Base-by-base conservation (phyloP, 2,888 invertebrate genomes). In the Listrodromus nycthemerus region DNA sequence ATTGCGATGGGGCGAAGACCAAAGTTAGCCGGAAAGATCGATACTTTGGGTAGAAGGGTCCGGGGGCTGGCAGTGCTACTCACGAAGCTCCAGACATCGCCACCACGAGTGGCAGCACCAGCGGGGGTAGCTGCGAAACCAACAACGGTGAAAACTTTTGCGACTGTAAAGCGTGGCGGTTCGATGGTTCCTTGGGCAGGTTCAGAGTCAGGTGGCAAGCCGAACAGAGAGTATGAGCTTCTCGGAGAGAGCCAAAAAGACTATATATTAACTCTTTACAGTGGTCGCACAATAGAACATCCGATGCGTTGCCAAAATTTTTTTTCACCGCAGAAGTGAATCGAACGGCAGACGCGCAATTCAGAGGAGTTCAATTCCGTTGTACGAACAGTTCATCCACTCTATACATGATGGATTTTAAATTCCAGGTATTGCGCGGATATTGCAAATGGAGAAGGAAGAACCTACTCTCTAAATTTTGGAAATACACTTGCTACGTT, bases 11-110 rank as follows among this genome's bases (percentile, higher is more conserved):
- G 52, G 69, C 30, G 76, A 76, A 65, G 45, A 61, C 65, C 71
- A 50, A 71, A 77, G 83, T 77, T 77, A 73, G 80, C 48, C 21
- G 69, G 27, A 21, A 19, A 69, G 70, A 84, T 84, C 83, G 80
- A 84, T 84, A 84, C 61, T 48, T 30, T 65, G 61, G 69, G 80
- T 61, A 74, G 45, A 33, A 37, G 27, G 48, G 80, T 77, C 77
- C 77, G 55, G 52, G 61, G 61, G 63, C 52, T 52, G 80, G 80
- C 33, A 69, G 80, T 83, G 58, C 76, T 76, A 71, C 76, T 80
- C 83, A 55, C 69, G 37, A 58, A 69, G 55, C 55, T 45, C 70
- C n/a, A 33, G 48, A 13, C 8, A 63, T 5, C 55, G 13, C 61
- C 74, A 21, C 66, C 16, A 33, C 48, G 10, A 55, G 58, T 71